Conservation (phyloP, 2,113 vertebrate species). For the Halichoerus grypus region DNA sequence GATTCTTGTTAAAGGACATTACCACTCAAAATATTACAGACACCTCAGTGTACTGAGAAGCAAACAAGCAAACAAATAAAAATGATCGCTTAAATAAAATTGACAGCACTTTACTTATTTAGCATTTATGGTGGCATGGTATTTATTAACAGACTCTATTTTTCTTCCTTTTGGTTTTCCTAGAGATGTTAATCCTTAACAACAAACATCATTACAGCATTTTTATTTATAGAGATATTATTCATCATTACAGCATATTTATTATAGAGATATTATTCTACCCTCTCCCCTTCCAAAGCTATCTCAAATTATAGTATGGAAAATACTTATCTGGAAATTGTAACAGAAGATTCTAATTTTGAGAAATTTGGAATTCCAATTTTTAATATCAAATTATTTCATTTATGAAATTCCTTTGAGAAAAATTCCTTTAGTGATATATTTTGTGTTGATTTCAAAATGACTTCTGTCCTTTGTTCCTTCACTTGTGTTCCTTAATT, state of each 20-base stretch:
- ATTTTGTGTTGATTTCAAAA: slow-evolving; percentile 50
- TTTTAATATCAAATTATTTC: slow-evolving; percentile 7
- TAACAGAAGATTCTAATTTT: neutral
- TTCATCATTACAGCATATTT: neutral
- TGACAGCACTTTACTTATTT: neutral
- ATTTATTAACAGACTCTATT: neutral
- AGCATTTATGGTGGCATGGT: neutral
- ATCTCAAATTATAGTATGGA: neutral
- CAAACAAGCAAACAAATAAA: slow-evolving; percentile 1
- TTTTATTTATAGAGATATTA: neutral
- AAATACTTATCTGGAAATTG: slow-evolving; percentile 51
- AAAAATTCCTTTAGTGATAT: neutral
- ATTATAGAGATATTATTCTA: neutral
- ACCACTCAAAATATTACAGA: neutral
- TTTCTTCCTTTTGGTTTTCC: neutral
- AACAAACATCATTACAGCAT: neutral
- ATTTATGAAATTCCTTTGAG: slow-evolving; percentile 40
- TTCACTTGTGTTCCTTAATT: slow-evolving; percentile 56
- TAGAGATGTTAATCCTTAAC: neutral
- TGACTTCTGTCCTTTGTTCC: neutral
- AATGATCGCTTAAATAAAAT: neutral
- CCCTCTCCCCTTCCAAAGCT: neutral
- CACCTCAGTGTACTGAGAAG: neutral
- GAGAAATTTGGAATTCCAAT: neutral
- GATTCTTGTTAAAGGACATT: slow-evolving; percentile 18